Evolutionary conservation across 2,113 vertebrate species (phyloP), one percentile per base, ranked within the genome.

Genomic region (Seriola quinqueradiata): DNA sequence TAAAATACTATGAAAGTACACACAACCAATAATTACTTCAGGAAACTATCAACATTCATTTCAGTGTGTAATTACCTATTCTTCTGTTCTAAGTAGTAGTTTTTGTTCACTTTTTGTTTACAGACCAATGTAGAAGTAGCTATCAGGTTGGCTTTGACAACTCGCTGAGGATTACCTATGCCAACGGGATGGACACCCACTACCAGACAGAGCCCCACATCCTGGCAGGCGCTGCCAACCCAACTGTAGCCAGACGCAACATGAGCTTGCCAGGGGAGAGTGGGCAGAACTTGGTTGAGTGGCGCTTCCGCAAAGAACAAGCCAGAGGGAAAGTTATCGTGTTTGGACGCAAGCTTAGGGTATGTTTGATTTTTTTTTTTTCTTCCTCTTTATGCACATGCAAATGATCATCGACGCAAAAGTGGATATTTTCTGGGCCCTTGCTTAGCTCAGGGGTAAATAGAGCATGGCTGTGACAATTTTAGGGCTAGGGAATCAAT

Each of bases 301-400:
- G 98, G 98, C 95, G 98, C 38, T 99, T 98, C 94, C 96, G 98
- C 16, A 99, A 99, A 82, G 98, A 99, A 85, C 98, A 99, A 92
- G 92, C 97, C 75, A 96, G 98, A 80, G 97, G 98, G 25, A 99
- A 97, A 91, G 96, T 99, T 87, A 99, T 97, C 0, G 98, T 99
- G 78, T 99, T 99, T 68, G 98, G 98, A 75, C 96, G 98, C 79
- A 99, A 99, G 81, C 96, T 99, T 21, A 94, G 98, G 96, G 98
- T 99, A 82, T 2, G 94, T 81, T 78, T 74, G 25, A 40, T 46
- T 64, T 48, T 23, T 54, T 40, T 36, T 23, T 7, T 36, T 6
- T 57, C 36, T 50, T 63, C 52, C 12, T 28, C 42, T 70, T 8
- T 8, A 44, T 2, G 75, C 59, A 57, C 28, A 28, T 79, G 60